Percentiles rank a stretch among this genome's conserved stretches.
These are phyloP conservation scores for Pseudomyrmex gracilis DNA, from an alignment of 1,140 invertebrate genomes.

Conservation along the genomic window DNA sequence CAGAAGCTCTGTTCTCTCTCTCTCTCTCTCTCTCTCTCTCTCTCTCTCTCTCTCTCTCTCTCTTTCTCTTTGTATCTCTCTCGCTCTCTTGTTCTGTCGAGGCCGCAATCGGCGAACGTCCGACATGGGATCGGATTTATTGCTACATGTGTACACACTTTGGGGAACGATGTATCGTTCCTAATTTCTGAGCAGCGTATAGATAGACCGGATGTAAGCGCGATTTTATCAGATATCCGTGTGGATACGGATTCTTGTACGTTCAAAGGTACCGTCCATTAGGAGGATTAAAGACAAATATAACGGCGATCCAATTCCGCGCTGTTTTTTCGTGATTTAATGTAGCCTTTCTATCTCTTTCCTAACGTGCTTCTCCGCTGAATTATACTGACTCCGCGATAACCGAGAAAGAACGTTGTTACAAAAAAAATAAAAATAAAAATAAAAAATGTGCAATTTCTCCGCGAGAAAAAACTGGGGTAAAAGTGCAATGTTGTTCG, in stretches of 20 bases:
- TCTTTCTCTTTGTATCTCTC: not conserved
- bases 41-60: too few relatives aligned
- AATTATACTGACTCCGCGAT: not conserved
- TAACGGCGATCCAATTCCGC: conserved; percentile 28
- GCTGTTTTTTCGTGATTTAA: conserved; percentile 9
- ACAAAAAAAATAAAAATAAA: too few relatives aligned
- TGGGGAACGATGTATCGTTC: not conserved
- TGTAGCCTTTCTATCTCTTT: conserved; percentile 2
- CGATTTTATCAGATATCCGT: conserved; percentile 31
- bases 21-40: not conserved
- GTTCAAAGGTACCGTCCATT: conserved; percentile 30
- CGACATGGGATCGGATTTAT: conserved; percentile 25
- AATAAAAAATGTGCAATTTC: too few relatives aligned
- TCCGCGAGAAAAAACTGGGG: too few relatives aligned
- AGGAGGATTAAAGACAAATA: conserved; percentile 58
- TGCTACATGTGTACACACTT: not conserved
- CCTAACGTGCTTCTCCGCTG: not conserved
- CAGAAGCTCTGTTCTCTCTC: conserved; percentile 41
- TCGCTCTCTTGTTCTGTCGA: too few relatives aligned
- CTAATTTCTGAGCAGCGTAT: conserved; percentile 21
- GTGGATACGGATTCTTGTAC: not conserved
- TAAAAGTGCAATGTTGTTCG: not conserved
- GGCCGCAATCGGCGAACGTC: not conserved
- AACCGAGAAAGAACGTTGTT: not conserved
- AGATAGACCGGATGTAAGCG: not conserved